These are phyloP conservation scores for Acipenser oxyrinchus DNA, from an alignment of 2,797 vertebrate genomes.

Conservation along the genomic window DNA sequence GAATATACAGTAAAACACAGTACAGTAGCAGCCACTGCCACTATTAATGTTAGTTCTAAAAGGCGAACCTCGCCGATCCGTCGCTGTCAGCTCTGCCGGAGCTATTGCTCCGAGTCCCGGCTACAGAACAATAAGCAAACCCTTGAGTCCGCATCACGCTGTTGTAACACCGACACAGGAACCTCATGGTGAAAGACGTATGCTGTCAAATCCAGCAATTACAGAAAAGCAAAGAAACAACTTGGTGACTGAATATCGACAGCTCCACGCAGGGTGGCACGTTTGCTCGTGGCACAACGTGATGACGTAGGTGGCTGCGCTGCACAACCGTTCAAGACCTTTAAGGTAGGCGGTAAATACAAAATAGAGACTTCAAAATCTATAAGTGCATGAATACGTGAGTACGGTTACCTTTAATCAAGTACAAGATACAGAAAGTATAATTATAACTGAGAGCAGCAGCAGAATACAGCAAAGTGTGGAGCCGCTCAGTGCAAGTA, in stretches of 20 bases:
- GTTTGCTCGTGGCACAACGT: too few relatives aligned
- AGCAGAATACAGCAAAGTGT: too few relatives aligned
- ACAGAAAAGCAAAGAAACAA: background rate
- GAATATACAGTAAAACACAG: too few relatives aligned
- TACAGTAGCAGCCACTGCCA: too few relatives aligned
- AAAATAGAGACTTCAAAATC: background rate
- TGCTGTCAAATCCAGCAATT: background rate
- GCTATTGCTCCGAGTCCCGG: conserved; percentile 12
- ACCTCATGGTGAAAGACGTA: conserved; percentile 12
- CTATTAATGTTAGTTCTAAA: background rate
- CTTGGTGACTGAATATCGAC: background rate
- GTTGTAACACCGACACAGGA: conserved; percentile 17
- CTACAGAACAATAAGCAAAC: background rate
- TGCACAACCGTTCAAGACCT: background rate
- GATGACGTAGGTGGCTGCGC: too few relatives aligned
- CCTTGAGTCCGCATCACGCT: conserved; percentile 7
- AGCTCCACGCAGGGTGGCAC: too few relatives aligned
- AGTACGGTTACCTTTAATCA: too few relatives aligned
- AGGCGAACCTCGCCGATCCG: conserved; percentile 13
- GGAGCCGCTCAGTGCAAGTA: too few relatives aligned
- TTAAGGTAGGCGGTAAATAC: background rate
- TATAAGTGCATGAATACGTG: too few relatives aligned
- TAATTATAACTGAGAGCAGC: too few relatives aligned
- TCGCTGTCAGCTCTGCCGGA: conserved; percentile 6
- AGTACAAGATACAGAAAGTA: too few relatives aligned